phyloP scores from a whole-genome alignment of 2,888 invertebrate genomes.

The Clostera curtula region DNA sequence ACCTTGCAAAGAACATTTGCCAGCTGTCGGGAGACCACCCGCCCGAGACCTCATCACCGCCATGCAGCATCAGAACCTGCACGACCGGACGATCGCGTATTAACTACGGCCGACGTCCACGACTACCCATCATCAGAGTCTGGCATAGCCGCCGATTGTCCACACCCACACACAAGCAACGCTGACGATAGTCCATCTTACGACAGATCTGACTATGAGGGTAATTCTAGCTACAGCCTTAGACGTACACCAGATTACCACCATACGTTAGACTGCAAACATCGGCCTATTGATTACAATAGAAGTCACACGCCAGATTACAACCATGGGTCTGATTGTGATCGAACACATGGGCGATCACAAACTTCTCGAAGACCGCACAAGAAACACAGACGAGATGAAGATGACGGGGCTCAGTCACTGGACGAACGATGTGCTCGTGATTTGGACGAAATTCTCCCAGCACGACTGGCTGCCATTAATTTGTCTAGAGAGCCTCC shows the following conservation, averaged over 20 bases:
- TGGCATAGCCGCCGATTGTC: conserved; percentile 70
- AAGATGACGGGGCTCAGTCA: conserved; percentile 64
- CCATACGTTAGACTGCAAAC: conserved; percentile 59
- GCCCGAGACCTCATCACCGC: conserved; percentile 59
- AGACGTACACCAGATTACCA: conserved; percentile 59
- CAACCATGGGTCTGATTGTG: conserved; percentile 54
- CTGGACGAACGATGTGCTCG: conserved; percentile 65
- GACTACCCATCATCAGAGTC: conserved; percentile 72
- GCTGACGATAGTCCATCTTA: conserved; percentile 66
- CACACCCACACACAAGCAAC: conserved; percentile 62
- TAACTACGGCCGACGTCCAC: conserved; percentile 67
- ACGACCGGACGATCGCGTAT: conserved; percentile 62
- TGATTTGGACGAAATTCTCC: conserved; percentile 68
- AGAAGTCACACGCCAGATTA: conserved; percentile 66
- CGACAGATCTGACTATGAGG: conserved; percentile 64
- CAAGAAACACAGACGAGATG: conserved; percentile 53
- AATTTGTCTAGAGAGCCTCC: conserved; percentile 59
- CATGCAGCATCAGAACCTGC: conserved; percentile 66
- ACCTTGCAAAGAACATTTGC: conserved; percentile 62
- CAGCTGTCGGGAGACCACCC: conserved; percentile 58
- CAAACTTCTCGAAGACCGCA: conserved; percentile 57
- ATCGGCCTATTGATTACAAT: conserved; percentile 53
- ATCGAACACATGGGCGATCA: conserved; percentile 49
- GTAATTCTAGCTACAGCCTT: conserved; percentile 57
- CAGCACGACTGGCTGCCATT: conserved; percentile 65